Conservation (phyloP, 1,140 invertebrate genomes). For the Agrypnia vestita region DNA sequence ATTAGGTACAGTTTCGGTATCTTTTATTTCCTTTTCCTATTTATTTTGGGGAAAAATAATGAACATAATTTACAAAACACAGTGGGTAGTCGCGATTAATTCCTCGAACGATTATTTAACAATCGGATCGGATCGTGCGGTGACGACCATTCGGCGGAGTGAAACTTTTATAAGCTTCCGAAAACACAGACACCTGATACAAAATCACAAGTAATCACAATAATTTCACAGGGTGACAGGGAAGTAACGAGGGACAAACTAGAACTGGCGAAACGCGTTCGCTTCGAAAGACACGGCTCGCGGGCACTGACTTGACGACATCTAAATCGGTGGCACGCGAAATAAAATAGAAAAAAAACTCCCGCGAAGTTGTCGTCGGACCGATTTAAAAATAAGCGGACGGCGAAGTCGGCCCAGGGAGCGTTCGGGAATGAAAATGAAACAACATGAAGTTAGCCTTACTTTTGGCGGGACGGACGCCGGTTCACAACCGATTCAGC, state of each 20-base stretch:
- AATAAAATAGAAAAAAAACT: constrained; percentile 26
- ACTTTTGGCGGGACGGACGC: constrained; percentile 40
- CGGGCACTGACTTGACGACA: constrained; percentile 31
- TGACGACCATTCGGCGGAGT: too few relatives aligned
- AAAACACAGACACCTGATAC: not conserved
- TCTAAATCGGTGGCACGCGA: constrained; percentile 43
- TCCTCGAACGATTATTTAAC: too few relatives aligned
- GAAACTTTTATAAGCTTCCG: too few relatives aligned
- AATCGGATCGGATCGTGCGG: too few relatives aligned
- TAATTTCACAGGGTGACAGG: not conserved
- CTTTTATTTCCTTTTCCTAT: too few relatives aligned
- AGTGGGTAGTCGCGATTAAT: too few relatives aligned
- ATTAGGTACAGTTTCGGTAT: too few relatives aligned
- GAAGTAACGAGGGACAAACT: not conserved
- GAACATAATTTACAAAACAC: too few relatives aligned
- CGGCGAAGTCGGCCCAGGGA: constrained; percentile 2
- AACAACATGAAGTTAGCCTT: constrained; percentile 41
- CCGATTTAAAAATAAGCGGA: constrained; percentile 31
- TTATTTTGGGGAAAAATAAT: too few relatives aligned
- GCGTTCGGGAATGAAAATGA: not conserved
- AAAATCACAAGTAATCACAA: constrained; percentile 11
- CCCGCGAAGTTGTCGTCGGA: constrained; percentile 8
- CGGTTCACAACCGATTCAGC: constrained; percentile 18
- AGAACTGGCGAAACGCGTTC: constrained; percentile 34
- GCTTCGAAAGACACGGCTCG: constrained; percentile 3